phyloP scores from a whole-genome alignment of 2,113 vertebrate species.

The Halcyon malimbica region DNA sequence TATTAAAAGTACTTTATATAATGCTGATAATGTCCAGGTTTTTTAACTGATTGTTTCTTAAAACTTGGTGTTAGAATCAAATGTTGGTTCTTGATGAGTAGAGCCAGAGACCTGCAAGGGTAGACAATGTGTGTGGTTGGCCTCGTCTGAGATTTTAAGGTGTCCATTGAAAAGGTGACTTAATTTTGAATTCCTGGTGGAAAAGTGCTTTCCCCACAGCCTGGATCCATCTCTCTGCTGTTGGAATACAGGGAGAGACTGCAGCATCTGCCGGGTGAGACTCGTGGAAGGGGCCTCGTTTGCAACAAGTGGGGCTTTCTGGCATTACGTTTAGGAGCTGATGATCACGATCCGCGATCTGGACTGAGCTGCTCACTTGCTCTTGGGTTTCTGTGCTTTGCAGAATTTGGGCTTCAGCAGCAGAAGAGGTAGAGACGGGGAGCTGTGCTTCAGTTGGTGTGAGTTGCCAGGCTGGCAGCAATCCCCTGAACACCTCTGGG shows the following conservation, averaged over 20 bases:
- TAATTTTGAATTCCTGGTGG: not conserved
- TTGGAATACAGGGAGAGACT: accelerated
- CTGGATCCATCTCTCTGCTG: not conserved
- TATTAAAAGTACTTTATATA: not conserved
- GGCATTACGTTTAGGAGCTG: not conserved
- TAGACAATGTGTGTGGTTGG: not conserved
- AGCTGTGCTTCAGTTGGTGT: not conserved
- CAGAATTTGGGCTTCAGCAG: not conserved
- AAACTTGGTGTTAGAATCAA: not conserved
- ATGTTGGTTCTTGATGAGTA: not conserved
- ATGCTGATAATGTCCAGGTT: not conserved
- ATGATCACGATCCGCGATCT: not conserved
- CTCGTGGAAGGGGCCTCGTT: not conserved
- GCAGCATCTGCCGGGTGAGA: not conserved
- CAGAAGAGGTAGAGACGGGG: not conserved
- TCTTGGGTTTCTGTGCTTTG: not conserved
- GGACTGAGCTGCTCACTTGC: not conserved
- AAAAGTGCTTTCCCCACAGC: not conserved
- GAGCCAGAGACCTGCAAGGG: not conserved
- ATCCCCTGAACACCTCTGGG: accelerated
- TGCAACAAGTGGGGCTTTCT: not conserved
- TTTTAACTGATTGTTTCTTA: not conserved
- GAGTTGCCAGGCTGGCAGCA: not conserved
- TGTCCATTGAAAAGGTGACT: not conserved
- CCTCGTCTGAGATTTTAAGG: not conserved